phyloP scores from a whole-genome alignment of 2,797 vertebrate species.

The Mus minutoides region DNA sequence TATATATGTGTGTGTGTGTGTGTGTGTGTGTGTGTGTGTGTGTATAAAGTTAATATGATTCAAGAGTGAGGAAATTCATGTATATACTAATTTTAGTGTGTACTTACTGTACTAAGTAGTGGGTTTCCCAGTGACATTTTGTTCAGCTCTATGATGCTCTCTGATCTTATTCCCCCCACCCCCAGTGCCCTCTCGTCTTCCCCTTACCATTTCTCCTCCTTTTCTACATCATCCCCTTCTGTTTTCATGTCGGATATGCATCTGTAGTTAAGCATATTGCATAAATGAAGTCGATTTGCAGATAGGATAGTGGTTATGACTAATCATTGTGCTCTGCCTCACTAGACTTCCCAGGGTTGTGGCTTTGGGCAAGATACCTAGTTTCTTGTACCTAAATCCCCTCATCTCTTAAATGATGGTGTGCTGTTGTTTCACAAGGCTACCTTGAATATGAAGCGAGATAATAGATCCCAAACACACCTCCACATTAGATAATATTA shows the following conservation, averaged over 20 bases:
- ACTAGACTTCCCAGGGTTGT: background rate
- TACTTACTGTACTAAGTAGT: background rate
- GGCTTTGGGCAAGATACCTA: background rate
- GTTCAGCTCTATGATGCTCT: background rate
- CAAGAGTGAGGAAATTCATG: background rate
- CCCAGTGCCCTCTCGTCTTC: background rate
- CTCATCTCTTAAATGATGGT: background rate
- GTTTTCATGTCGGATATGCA: background rate
- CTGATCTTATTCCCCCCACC: background rate
- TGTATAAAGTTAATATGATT: slow-evolving; percentile 12
- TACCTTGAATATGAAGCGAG: background rate
- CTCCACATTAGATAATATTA: background rate
- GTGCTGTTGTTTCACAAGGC: background rate
- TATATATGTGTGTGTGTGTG: too few relatives aligned
- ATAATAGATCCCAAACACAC: background rate
- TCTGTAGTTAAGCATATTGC: background rate
- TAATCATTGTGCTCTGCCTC: background rate
- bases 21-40: too few relatives aligned
- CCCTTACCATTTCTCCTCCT: background rate
- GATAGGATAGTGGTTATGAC: background rate
- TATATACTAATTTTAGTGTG: background rate
- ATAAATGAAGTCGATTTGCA: background rate
- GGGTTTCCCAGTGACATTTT: background rate
- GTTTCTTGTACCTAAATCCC: background rate
- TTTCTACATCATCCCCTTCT: background rate